phyloP scores from a whole-genome alignment of 2,888 invertebrate genomes.

The Sarcophaga subvicina region DNA sequence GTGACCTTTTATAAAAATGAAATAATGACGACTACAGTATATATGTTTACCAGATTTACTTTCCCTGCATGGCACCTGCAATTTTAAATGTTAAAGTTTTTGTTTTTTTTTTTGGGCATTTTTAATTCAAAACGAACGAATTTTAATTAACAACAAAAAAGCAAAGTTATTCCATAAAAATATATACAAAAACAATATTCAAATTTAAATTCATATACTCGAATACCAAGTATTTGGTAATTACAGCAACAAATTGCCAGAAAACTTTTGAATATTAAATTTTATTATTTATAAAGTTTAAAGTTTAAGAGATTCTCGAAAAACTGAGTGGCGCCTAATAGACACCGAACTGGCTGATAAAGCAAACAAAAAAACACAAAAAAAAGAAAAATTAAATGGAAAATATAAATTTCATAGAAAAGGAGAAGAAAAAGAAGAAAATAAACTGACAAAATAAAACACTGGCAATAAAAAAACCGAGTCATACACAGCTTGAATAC shows the following conservation, averaged over 20 bases:
- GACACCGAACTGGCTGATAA: conserved; percentile 60
- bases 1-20: too few species aligned
- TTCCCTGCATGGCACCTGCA: too few species aligned
- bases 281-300: conserved; percentile 52
- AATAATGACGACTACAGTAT: too few species aligned
- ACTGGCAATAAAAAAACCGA: conserved; percentile 10
- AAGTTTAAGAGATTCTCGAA: conserved; percentile 34
- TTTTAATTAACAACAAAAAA: too few species aligned
- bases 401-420: conserved; percentile 37
- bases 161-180: too few species aligned
- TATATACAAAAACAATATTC: too few species aligned
- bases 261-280: conserved; percentile 36
- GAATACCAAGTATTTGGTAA: neutral
- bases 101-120: too few species aligned
- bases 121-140: too few species aligned
- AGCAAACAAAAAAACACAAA: conserved; percentile 20
- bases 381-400: neutral
- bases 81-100: too few species aligned
- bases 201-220: neutral
- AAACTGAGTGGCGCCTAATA: conserved; percentile 60
- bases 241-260: neutral
- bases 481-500: conserved; percentile 39
- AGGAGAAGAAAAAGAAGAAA: neutral
- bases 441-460: neutral
- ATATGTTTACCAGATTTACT: too few species aligned